phyloP scores from a whole-genome alignment of 2,888 invertebrate genomes.

The Scrobipalpa atriplicella region DNA sequence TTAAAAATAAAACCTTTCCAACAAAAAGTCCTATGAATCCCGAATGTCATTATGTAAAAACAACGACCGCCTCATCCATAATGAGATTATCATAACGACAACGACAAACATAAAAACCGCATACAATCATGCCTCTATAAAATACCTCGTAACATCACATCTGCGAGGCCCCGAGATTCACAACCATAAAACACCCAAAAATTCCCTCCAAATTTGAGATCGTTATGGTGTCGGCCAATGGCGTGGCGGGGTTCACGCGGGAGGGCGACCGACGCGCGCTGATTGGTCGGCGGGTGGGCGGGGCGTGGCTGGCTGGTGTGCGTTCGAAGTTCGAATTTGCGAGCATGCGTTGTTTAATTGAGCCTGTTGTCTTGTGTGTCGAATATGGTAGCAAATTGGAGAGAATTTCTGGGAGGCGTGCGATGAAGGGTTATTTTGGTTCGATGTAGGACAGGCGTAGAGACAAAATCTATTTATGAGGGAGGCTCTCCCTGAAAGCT shows the following conservation, averaged over 20 bases:
- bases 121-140: slow-evolving; percentile 64
- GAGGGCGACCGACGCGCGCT: slow-evolving; percentile 62
- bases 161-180: slow-evolving; percentile 56
- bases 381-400: slow-evolving; percentile 51
- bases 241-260: slow-evolving; percentile 54
- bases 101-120: slow-evolving; percentile 66
- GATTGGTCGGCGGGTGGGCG: slow-evolving; percentile 66
- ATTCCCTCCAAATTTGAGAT: slow-evolving; percentile 73
- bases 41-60: slow-evolving; percentile 69
- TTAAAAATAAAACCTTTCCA: slow-evolving; percentile 33
- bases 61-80: slow-evolving; percentile 64
- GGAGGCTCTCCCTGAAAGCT: slow-evolving; percentile 6
- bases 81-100: slow-evolving; percentile 74
- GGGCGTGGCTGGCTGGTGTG: slow-evolving; percentile 61
- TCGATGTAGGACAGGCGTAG: slow-evolving; percentile 8
- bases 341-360: slow-evolving; percentile 59
- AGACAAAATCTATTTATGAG: slow-evolving; percentile 12
- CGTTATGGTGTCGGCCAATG: slow-evolving; percentile 69
- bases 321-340: slow-evolving; percentile 51
- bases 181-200: slow-evolving; percentile 73
- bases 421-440: slow-evolving; percentile 44
- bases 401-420: slow-evolving; percentile 34
- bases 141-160: slow-evolving; percentile 60
- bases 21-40: slow-evolving; percentile 20
- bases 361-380: slow-evolving; percentile 47